Base-by-base conservation (phyloP, 2,797 vertebrate species). In the Netta rufina region DNA sequence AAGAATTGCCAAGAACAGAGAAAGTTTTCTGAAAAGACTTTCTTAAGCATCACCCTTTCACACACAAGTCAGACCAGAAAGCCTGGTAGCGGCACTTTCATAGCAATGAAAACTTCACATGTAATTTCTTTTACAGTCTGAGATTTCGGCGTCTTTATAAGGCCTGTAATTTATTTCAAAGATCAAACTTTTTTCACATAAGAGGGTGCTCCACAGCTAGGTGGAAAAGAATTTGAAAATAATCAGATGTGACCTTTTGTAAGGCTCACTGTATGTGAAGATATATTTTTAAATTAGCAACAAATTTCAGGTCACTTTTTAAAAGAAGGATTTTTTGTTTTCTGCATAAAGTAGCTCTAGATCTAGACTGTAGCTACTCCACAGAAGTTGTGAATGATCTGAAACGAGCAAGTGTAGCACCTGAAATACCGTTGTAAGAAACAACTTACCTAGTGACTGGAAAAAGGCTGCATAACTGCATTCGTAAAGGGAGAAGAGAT, bases 401-500 rank as follows among this genome's bases (percentile, higher is more conserved):
- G 38, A 65, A 57, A 70, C 54, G 67, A 77, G 2, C 21, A 56
- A 38, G 15, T 19, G 75, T 27, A 62, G 64, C 76, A 49, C 11
- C 21, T 53, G 47, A 43, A 86, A 32, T 2, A 53, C 11, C 2
- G 43, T 0, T 16, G n/a, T 12, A 38, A 38, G 45, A 76, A 85
- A 24, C 6, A 89, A 5, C 98, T 99, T 97, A 99, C 99, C 99
- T 92, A 99, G 86, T 0, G 99, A 99, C 96, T 99, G 99, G 97
- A 99, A 99, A 97, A 99, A 99, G 78, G 98, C 98, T 0, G 99
- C 98, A 11, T 99, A 99, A 16, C 99, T 98, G 91, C 99, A 99
- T 70, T 99, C 99, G 0, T 99, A 99, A 3, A 99, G 98, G 5
- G 99, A 99, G 87, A 99, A 99, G n/a, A 99, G 98, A 81, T 99